Conservation (phyloP, 2,797 vertebrate species). For the Onychomys leucogaster region DNA sequence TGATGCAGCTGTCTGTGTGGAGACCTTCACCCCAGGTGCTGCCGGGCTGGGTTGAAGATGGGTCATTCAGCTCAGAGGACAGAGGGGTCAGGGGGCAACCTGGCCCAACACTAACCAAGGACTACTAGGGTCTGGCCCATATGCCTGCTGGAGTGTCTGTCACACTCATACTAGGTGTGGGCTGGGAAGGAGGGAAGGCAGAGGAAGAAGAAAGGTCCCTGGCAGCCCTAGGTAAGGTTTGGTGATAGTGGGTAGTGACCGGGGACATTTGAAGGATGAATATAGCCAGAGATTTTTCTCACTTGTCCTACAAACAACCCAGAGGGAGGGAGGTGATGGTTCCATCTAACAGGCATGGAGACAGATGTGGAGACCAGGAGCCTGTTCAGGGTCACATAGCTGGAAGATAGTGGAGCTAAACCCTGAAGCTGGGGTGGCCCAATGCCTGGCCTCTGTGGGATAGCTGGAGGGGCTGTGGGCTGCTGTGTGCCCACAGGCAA, state of each 20-base stretch:
- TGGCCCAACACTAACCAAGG: fast-evolving
- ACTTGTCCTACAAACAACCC: not conserved
- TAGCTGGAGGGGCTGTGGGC: not conserved
- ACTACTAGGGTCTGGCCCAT: fast-evolving
- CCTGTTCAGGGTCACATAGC: not conserved
- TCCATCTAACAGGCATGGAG: not conserved
- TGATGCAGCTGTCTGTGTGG: not conserved
- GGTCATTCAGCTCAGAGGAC: not conserved
- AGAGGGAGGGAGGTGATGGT: fast-evolving
- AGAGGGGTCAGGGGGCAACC: not conserved
- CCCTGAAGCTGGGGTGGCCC: not conserved
- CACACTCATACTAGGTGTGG: fast-evolving
- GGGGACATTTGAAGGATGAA: fast-evolving
- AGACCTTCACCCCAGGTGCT: not conserved
- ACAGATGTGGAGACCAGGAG: not conserved
- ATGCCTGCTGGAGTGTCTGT: not conserved
- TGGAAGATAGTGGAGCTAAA: not conserved
- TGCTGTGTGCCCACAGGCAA: not conserved
- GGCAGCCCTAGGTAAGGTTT: not conserved
- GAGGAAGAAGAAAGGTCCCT: fast-evolving
- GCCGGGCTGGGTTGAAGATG: not conserved
- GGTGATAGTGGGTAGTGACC: not conserved
- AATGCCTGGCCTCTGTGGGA: too few species aligned
- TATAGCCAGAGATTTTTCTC: fast-evolving
- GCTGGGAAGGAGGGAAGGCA: not conserved